phyloP scores from a whole-genome alignment of 1,140 invertebrate genomes.

The Drosophila guanche region DNA sequence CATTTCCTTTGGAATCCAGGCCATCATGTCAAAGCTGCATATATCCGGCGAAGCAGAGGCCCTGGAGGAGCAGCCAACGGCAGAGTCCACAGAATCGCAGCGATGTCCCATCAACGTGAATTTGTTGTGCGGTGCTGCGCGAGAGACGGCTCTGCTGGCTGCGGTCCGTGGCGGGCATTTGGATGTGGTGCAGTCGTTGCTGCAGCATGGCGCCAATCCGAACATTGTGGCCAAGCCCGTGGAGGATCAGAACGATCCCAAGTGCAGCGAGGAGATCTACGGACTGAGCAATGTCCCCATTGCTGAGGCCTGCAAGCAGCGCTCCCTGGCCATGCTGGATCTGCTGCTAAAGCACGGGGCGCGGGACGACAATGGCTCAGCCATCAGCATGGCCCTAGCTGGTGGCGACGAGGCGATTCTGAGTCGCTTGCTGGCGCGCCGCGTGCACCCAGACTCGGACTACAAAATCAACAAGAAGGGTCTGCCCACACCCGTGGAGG shows the following conservation, averaged over 20 bases:
- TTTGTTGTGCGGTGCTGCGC: conserved; percentile 87
- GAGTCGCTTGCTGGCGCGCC: conserved; percentile 66
- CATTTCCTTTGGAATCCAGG: conserved; percentile 94
- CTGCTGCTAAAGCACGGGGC: conserved; percentile 93
- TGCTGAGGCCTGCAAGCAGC: conserved; percentile 89
- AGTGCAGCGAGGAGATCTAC: conserved; percentile 83
- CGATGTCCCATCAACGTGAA: conserved; percentile 90
- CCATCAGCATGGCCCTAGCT: conserved; percentile 85
- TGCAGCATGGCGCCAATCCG: conserved; percentile 90
- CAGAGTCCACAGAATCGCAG: conserved; percentile 85
- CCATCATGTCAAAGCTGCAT: conserved; percentile 92
- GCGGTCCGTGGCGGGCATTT: conserved; percentile 91
- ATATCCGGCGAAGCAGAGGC: conserved; percentile 82
- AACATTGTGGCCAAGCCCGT: conserved; percentile 86
- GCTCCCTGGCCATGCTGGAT: conserved; percentile 87
- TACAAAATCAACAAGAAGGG: conserved; percentile 94
- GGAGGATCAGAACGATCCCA: conserved; percentile 83
- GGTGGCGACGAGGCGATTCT: conserved; percentile 75
- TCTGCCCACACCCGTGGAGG: conserved; percentile 86
- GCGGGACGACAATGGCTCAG: conserved; percentile 93
- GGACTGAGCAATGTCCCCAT: conserved; percentile 85
- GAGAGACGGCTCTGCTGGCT: conserved; percentile 90
- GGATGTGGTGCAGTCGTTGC: conserved; percentile 89
- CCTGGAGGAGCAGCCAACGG: conserved; percentile 28
- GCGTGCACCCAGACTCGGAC: conserved; percentile 92